Evolutionary conservation across 2,888 invertebrate genomes (phyloP).

Genomic region (Laothoe populi): DNA sequence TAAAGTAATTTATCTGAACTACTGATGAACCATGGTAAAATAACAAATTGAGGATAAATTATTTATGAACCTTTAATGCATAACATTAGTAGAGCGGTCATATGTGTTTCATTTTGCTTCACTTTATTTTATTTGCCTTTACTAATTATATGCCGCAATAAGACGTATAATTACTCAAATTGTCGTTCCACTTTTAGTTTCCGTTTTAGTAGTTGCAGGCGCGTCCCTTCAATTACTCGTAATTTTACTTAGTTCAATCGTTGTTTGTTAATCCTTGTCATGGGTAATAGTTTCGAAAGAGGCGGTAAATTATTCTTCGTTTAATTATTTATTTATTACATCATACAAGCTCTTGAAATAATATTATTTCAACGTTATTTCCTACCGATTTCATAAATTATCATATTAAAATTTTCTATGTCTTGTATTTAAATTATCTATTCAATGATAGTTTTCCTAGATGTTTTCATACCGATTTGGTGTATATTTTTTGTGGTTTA

Average conservation of each 20-base stretch:
- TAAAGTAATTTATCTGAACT: not conserved
- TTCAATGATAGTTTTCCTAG: not conserved
- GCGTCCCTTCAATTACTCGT: not conserved
- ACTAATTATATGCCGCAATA: constrained; percentile 37
- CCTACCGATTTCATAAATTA: not conserved
- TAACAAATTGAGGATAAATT: constrained; percentile 1
- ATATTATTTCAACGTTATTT: not conserved
- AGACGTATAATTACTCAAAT: not conserved
- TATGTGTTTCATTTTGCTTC: constrained; percentile 47
- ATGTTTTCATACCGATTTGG: not conserved
- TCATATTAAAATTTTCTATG: not conserved
- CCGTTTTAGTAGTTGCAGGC: constrained; percentile 31
- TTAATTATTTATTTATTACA: not conserved
- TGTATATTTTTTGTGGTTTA: constrained; percentile 26
- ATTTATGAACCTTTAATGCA: constrained; percentile 50
- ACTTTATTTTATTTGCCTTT: constrained; percentile 51
- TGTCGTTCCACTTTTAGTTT: constrained; percentile 37
- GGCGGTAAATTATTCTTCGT: not conserved
- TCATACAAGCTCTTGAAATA: not conserved
- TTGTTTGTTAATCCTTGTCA: not conserved
- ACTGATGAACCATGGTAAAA: not conserved
- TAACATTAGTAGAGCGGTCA: constrained; percentile 52
- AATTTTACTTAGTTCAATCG: not conserved
- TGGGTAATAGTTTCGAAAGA: not conserved
- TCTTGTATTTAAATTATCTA: not conserved